Percentiles rank a stretch among this genome's conserved stretches.
Conservation (phyloP, 1,140 invertebrate species). For the Dreissena polymorpha region DNA sequence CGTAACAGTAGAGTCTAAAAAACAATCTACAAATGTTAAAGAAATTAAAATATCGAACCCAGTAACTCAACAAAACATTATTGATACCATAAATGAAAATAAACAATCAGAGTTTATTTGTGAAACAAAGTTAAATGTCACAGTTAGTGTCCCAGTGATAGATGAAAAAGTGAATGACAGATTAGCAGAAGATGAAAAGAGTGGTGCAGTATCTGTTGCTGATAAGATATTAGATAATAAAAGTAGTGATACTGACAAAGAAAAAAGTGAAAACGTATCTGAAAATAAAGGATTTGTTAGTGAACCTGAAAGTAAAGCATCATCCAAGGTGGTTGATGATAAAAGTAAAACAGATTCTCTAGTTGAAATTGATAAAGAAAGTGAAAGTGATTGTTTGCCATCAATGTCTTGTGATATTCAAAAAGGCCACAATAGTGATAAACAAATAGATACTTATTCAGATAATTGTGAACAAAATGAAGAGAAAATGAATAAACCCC, state of each 20-base stretch:
- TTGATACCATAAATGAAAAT: too few species aligned
- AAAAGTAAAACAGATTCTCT: background rate
- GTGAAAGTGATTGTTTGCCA: background rate
- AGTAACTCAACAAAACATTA: too few species aligned
- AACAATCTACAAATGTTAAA: too few species aligned
- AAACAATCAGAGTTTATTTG: too few species aligned
- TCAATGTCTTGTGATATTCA: background rate
- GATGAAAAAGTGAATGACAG: background rate
- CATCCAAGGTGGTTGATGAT: background rate
- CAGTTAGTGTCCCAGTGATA: background rate
- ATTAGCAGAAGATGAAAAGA: background rate
- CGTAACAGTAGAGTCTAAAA: too few species aligned
- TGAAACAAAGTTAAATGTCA: background rate
- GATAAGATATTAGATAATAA: slow-evolving; percentile 12
- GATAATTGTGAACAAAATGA: background rate
- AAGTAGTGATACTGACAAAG: background rate
- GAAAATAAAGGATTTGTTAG: background rate
- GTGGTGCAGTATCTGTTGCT: background rate
- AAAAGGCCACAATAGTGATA: background rate
- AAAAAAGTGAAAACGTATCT: background rate
- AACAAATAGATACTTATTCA: too few species aligned
- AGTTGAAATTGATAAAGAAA: background rate
- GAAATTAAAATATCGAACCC: too few species aligned
- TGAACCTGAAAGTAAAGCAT: slow-evolving; percentile 1
- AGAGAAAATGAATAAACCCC: background rate